phyloP scores from a whole-genome alignment of 2,797 vertebrate species.

The Ambastaia sidthimunki region DNA sequence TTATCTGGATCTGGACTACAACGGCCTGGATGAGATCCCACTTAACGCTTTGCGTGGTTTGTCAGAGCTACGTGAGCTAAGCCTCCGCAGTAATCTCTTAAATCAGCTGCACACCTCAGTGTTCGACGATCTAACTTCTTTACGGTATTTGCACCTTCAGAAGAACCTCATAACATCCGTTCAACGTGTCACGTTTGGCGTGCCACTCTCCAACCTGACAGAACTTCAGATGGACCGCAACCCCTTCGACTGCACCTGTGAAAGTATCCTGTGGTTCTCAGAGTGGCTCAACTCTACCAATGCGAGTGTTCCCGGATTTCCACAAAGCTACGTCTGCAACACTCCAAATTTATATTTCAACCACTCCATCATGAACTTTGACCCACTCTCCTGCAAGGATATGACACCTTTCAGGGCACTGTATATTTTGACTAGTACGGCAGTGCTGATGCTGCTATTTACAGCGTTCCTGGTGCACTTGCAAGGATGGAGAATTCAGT shows the following conservation, averaged over 20 bases:
- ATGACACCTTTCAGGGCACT: slow-evolving; percentile 84
- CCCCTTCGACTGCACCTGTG: slow-evolving; percentile 96
- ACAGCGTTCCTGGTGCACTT: slow-evolving; percentile 81
- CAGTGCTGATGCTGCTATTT: slow-evolving; percentile 71
- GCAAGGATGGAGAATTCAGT: slow-evolving; percentile 92
- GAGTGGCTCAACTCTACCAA: slow-evolving; percentile 87
- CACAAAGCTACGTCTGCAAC: slow-evolving; percentile 86
- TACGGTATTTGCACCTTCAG: slow-evolving; percentile 80
- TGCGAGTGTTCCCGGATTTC: slow-evolving; percentile 71
- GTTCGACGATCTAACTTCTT: slow-evolving; percentile 81
- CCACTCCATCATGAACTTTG: slow-evolving; percentile 79
- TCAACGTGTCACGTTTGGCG: slow-evolving; percentile 80
- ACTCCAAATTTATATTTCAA: slow-evolving; percentile 88
- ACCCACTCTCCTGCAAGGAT: slow-evolving; percentile 88
- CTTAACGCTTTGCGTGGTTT: slow-evolving; percentile 77
- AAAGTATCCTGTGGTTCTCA: slow-evolving; percentile 93
- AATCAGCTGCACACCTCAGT: slow-evolving; percentile 79
- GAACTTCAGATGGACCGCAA: slow-evolving; percentile 85
- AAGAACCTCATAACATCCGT: slow-evolving; percentile 92
- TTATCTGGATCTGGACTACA: slow-evolving; percentile 84
- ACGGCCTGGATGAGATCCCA: slow-evolving; percentile 93
- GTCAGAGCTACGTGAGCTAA: slow-evolving; percentile 75
- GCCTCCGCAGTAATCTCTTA: slow-evolving; percentile 85
- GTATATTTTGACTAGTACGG: slow-evolving; percentile 77
- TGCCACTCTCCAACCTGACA: slow-evolving; percentile 79